Evolutionary conservation across 2,797 vertebrate genomes (phyloP), one percentile per base, ranked within the genome.

Genomic region (Thripadectes ignobilis): DNA sequence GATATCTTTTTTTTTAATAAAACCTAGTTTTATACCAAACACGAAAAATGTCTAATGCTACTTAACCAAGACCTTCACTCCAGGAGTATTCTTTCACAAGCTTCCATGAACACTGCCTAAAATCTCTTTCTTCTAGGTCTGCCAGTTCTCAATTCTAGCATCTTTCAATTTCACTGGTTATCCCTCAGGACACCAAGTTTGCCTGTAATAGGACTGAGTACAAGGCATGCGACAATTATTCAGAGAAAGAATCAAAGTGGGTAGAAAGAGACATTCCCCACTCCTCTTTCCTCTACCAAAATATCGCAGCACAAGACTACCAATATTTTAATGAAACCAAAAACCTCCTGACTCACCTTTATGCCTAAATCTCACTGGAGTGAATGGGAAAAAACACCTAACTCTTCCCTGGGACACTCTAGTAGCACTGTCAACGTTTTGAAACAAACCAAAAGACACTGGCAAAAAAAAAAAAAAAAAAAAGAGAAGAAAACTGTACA

Each of bases 1-100:
- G 1, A 41, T 8, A 38, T 1, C 2, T 43, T 55, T 27, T 46
- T 59, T 12, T 45, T 23, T 2, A 21, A 58, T 20, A 80, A 80
- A 85, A 66, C 5, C 3, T 52, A 41, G 10, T 20, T 88, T 89
- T 69, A 20, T 26, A 86, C 13, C 14, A 29, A 86, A 86, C 3
- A 45, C 0, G 0, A 66, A 69, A 85, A 36, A 46, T 2, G 1
- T 48, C 51, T 8, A 78, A 41, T 7, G 20, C 7, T 22, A 43
- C 11, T 87, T 66, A 84, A 84, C 12, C 16, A 16, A 79, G 10
- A 77, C 20, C 55, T 72, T 68, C 14, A 62, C 14, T 65, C 14
- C 57, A 78, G 6, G 0, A 54, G 5, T 24, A 66, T 12, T 23
- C 48, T 85, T 65, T 18, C 21, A 12, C 19, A 89, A 58, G 17